Evolutionary conservation across 53 echinoderm and acorn worm species (phyloP).

Genomic region (Echinarachnius parma): DNA sequence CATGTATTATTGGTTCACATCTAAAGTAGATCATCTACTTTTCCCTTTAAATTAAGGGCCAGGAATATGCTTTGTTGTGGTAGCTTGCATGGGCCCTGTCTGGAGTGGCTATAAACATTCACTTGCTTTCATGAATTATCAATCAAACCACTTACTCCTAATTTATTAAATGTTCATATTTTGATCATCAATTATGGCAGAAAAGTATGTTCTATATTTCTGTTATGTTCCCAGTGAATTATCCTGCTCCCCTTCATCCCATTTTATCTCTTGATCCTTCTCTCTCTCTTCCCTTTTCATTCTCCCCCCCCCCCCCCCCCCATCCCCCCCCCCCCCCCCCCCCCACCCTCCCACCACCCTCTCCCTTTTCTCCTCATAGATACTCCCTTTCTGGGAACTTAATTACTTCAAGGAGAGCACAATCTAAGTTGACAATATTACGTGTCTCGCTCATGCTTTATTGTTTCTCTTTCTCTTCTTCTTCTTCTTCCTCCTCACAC

Average conservation of each 20-base stretch:
- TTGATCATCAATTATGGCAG: neutral
- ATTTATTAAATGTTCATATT: neutral
- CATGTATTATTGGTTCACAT: too few relatives aligned
- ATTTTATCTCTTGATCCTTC: neutral
- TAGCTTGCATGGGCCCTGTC: neutral
- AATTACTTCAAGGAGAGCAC: too few relatives aligned
- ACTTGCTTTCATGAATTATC: slow-evolving; percentile 1
- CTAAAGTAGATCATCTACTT: too few relatives aligned
- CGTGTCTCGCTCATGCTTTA: too few relatives aligned
- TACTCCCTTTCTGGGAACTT: too few relatives aligned
- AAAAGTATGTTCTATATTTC: neutral
- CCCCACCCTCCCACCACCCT: neutral
- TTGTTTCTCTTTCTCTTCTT: too few relatives aligned
- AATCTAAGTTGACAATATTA: too few relatives aligned
- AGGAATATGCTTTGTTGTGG: slow-evolving; percentile 18
- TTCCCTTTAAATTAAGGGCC: too few relatives aligned
- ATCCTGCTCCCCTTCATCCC: too few relatives aligned
- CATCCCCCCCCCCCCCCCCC: neutral
- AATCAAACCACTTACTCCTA: neutral
- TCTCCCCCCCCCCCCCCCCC: neutral
- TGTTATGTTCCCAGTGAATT: neutral
- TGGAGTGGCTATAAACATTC: neutral
- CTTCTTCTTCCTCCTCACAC: too few relatives aligned
- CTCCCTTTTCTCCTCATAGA: neutral
- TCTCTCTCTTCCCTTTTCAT: neutral